These are phyloP conservation scores for Drosophila asahinai DNA, from an alignment of 1,140 invertebrate genomes.

Conservation along the genomic window DNA sequence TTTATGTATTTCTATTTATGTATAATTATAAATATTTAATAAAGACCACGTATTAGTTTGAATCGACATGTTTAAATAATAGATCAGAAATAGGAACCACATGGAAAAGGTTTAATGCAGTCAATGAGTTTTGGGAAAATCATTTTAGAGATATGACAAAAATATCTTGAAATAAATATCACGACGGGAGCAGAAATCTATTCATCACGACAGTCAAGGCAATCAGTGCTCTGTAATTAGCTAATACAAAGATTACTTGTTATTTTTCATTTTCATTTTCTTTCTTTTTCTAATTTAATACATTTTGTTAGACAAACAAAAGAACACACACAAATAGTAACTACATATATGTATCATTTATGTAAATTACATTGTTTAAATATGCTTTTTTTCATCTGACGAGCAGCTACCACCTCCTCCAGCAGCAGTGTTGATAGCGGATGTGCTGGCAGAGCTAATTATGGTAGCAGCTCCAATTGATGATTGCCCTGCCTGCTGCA, in stretches of 20 bases:
- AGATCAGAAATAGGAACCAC: constrained; percentile 8
- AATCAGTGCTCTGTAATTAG: constrained; percentile 11
- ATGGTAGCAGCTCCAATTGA: not conserved
- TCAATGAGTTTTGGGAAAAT: constrained; percentile 4
- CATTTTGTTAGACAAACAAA: constrained; percentile 27
- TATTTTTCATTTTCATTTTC: too few relatives aligned
- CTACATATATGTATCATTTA: constrained; percentile 32
- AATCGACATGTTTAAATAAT: constrained; percentile 2
- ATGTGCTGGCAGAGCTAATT: not conserved
- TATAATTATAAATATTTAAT: constrained; percentile 19
- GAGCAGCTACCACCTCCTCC: not conserved
- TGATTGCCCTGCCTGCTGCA: constrained; percentile 24
- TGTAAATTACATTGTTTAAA: constrained; percentile 30
- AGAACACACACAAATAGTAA: constrained; percentile 33
- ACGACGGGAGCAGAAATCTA: constrained; percentile 6
- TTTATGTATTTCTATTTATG: constrained; percentile 17
- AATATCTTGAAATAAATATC: constrained; percentile 5
- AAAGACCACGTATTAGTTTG: constrained; percentile 12
- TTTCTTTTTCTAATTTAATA: constrained; percentile 15
- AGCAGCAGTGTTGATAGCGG: constrained; percentile 1
- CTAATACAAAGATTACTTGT: constrained; percentile 9
- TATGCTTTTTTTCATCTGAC: constrained; percentile 18
- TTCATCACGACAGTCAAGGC: constrained; percentile 18
- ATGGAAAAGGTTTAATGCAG: constrained; percentile 11
- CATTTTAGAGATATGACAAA: constrained; percentile 9